Conservation (phyloP, 2,113 vertebrate genomes). For the Pimephales promelas region DNA sequence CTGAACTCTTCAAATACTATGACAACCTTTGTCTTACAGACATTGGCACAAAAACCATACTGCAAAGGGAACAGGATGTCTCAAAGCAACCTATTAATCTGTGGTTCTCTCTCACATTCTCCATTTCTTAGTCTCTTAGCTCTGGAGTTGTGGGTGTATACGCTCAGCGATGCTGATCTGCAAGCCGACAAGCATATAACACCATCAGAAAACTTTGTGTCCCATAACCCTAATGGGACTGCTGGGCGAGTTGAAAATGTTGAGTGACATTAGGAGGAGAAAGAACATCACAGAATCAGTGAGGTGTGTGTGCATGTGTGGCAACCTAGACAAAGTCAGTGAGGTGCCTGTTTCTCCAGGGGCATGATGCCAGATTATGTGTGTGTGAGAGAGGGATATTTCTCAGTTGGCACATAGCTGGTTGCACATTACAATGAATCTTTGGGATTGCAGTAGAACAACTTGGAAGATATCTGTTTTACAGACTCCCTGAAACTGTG, state of each 20-base stretch:
- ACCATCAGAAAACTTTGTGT: conserved; percentile 17
- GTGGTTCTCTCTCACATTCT: not conserved
- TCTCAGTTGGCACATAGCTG: not conserved
- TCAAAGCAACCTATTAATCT: not conserved
- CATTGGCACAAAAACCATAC: not conserved
- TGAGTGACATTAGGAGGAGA: conserved; percentile 21
- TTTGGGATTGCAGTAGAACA: no score
- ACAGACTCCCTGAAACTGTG: not conserved
- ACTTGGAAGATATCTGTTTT: no score
- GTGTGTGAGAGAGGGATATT: not conserved
- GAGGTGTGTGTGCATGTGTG: not conserved
- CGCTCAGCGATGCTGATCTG: conserved; percentile 34
- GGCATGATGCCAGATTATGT: not conserved
- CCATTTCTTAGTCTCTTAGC: not conserved
- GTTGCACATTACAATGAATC: not conserved
- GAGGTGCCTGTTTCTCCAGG: not conserved
- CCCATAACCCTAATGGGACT: conserved; percentile 23
- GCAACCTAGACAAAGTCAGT: not conserved
- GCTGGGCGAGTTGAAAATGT: not conserved
- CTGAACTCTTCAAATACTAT: no score
- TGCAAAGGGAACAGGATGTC: not conserved
- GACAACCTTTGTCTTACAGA: not conserved
- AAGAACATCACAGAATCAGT: conserved; percentile 17
- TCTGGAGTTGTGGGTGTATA: not conserved
- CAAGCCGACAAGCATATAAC: conserved; percentile 46